phyloP scores from a whole-genome alignment of 2,113 vertebrate species.

The Regulus satrapa region DNA sequence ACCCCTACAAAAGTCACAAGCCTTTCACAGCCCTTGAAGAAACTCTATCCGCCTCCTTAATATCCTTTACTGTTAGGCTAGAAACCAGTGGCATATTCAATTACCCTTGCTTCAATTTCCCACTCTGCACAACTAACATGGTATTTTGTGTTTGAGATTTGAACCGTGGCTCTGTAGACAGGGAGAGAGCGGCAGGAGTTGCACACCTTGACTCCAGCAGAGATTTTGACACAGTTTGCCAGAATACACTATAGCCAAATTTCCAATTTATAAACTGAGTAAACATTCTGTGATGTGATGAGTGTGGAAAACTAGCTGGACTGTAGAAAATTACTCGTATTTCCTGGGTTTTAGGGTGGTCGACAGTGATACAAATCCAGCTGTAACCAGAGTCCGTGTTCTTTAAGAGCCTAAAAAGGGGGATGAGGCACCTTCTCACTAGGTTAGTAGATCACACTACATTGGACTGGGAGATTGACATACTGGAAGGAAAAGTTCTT shows the following conservation, averaged over 20 bases:
- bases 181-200: accelerated
- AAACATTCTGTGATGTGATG: not conserved
- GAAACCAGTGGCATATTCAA: not conserved
- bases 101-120: not conserved
- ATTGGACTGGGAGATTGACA: accelerated
- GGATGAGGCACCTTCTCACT: accelerated
- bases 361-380: not conserved
- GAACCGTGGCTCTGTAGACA: not conserved
- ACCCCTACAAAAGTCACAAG: not conserved
- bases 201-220: not conserved
- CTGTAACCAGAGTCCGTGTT: accelerated
- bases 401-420: not conserved
- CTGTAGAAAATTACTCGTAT: not conserved
- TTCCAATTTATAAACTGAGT: not conserved
- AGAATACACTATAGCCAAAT: not conserved
- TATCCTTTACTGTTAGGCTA: not conserved
- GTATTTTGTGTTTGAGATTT: not conserved
- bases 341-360: not conserved
- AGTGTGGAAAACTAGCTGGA: not conserved
- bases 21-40: not conserved
- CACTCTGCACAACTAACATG: not conserved
- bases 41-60: not conserved
- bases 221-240: not conserved
- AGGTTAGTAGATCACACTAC: not conserved
- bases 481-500: not conserved